phyloP scores from a whole-genome alignment of 2,113 vertebrate species.

The Cryptomyrus ogoouensis region DNA sequence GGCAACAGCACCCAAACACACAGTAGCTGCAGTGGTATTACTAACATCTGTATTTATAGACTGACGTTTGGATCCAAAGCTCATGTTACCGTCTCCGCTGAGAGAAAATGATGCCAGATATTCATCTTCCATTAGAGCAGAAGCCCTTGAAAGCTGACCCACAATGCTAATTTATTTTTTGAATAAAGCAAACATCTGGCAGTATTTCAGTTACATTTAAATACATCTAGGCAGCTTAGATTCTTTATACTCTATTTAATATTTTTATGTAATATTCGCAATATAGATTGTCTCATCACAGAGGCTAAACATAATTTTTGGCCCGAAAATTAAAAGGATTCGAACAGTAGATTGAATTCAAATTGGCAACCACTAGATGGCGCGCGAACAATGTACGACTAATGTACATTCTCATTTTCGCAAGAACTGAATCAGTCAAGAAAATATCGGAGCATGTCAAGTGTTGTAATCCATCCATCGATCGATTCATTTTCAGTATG shows the following conservation, averaged over 20 bases:
- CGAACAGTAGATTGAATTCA: neutral
- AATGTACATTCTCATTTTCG: neutral
- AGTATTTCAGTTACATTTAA: neutral
- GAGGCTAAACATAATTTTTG: neutral
- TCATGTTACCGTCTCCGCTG: neutral
- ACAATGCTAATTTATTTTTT: neutral
- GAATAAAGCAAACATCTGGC: neutral
- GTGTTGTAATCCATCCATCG: too few species aligned
- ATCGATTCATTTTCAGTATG: neutral
- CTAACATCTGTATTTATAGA: slow-evolving; percentile 12
- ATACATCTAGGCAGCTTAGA: neutral
- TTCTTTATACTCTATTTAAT: neutral
- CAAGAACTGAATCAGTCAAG: neutral
- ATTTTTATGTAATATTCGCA: neutral
- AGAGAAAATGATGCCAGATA: neutral
- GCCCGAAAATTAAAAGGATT: neutral
- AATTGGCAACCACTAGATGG: neutral
- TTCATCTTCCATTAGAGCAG: neutral
- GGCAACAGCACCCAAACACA: slow-evolving; percentile 42
- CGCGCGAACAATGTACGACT: neutral
- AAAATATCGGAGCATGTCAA: neutral
- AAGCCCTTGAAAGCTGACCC: neutral
- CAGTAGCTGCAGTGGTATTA: slow-evolving; percentile 25
- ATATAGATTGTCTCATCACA: neutral
- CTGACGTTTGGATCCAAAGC: neutral